These are phyloP conservation scores for Macaca fascicularis DNA, from an alignment of 2,113 vertebrate genomes.

Conservation along the genomic window DNA sequence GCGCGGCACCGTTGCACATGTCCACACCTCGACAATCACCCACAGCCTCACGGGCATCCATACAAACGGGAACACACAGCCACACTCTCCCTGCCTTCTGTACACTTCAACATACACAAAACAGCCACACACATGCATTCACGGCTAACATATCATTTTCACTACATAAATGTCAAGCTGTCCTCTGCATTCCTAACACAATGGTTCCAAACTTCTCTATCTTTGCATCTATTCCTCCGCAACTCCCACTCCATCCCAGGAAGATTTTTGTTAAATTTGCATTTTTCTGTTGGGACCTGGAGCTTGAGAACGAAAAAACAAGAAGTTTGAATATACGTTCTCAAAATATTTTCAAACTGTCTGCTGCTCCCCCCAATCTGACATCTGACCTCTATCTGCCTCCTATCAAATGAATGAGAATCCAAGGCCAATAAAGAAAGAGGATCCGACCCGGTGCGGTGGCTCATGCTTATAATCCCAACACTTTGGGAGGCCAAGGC, in stretches of 20 bases:
- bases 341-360: neutral
- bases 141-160: neutral
- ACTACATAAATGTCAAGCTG: no score
- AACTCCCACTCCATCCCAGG: neutral
- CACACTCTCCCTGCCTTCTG: neutral
- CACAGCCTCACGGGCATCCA: rapidly evolving
- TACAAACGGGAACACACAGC: neutral
- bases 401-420: neutral
- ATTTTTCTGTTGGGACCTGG: neutral
- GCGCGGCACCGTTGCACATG: rapidly evolving
- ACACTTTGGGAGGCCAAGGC: no score
- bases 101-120: neutral
- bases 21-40: neutral
- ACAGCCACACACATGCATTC: neutral
- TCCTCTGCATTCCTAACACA: neutral
- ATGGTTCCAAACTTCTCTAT: neutral
- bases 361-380: neutral
- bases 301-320: neutral
- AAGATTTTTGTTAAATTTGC: neutral
- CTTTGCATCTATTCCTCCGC: neutral
- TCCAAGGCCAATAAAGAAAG: neutral
- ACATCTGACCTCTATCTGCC: neutral
- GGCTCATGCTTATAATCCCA: no score
- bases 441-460: no score
- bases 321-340: neutral